Percentiles rank a stretch among this genome's conserved stretches.
These are phyloP conservation scores for Siphamia tubifer DNA, from an alignment of 2,113 vertebrate species.

Conservation along the genomic window DNA sequence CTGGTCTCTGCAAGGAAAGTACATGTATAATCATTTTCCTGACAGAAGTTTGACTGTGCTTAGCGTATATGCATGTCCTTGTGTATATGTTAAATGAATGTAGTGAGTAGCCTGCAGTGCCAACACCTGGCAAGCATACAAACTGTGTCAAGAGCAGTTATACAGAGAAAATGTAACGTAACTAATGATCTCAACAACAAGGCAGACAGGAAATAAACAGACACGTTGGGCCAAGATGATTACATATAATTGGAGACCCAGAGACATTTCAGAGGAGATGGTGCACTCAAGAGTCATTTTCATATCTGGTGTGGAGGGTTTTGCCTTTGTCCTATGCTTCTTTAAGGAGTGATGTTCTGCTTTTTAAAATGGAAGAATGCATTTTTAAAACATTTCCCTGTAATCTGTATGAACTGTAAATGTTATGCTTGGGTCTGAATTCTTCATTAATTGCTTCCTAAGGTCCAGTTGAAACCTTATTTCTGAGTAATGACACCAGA, in stretches of 20 bases:
- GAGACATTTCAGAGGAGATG: no score
- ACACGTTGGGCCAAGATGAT: conserved; percentile 14
- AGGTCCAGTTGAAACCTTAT: no score
- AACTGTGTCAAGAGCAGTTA: conserved; percentile 28
- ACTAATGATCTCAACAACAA: conserved; percentile 38
- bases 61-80: neutral
- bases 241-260: conserved; percentile 4
- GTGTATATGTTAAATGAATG: conserved; percentile 12
- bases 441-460: no score
- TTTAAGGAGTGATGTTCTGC: no score
- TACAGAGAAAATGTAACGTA: conserved; percentile 29
- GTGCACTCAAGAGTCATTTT: no score
- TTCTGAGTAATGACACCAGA: no score
- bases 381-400: no score
- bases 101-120: conserved; percentile 2
- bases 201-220: conserved; percentile 18
- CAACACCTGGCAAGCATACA: conserved; percentile 28
- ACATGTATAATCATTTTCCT: conserved; percentile 6
- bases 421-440: no score
- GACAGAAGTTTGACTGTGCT: neutral
- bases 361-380: no score
- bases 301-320: no score
- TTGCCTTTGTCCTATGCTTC: no score
- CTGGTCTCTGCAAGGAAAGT: neutral
- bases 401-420: no score